Evolutionary conservation across 2,797 vertebrate species (phyloP).

Genomic region (Catostomus latipinnis): DNA sequence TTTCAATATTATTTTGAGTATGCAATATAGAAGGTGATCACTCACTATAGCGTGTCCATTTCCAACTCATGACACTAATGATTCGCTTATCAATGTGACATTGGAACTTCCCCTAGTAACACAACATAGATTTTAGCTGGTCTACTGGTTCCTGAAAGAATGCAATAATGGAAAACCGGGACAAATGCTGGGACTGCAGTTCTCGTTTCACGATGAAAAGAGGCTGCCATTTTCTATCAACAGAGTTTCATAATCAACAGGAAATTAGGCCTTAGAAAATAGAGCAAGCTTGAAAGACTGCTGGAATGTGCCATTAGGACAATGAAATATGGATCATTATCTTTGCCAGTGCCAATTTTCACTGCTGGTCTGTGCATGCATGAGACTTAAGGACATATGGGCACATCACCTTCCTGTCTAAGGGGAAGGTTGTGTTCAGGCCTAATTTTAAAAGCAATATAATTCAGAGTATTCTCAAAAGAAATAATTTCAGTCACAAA

Average conservation of each 20-base stretch:
- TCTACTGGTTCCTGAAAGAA: conserved; percentile 49
- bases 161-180: conserved; percentile 32
- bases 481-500: conserved; percentile 31
- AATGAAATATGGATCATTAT: conserved; percentile 63
- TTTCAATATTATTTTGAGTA: not conserved
- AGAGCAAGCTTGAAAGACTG: conserved; percentile 30
- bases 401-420: conserved; percentile 4
- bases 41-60: conserved; percentile 8
- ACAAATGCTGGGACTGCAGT: conserved; percentile 43
- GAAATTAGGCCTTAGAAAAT: conserved; percentile 52
- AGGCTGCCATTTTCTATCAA: conserved; percentile 47
- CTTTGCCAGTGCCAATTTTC: conserved; percentile 55
- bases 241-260: conserved; percentile 55
- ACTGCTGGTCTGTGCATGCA: conserved; percentile 34
- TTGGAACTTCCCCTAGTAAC: conserved; percentile 31
- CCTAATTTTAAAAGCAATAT: conserved; percentile 8
- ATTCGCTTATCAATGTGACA: conserved; percentile 57
- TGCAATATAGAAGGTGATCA: not conserved
- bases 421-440: not conserved
- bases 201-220: conserved; percentile 46
- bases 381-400: conserved; percentile 27
- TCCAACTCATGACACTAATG: conserved; percentile 42
- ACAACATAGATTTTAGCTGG: conserved; percentile 52
- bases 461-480: conserved; percentile 7
- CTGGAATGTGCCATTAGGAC: conserved; percentile 45